Evolutionary conservation across 2,888 invertebrate genomes (phyloP), one percentile per base, ranked within the genome.

Genomic region (Aspidiotus destructor): DNA sequence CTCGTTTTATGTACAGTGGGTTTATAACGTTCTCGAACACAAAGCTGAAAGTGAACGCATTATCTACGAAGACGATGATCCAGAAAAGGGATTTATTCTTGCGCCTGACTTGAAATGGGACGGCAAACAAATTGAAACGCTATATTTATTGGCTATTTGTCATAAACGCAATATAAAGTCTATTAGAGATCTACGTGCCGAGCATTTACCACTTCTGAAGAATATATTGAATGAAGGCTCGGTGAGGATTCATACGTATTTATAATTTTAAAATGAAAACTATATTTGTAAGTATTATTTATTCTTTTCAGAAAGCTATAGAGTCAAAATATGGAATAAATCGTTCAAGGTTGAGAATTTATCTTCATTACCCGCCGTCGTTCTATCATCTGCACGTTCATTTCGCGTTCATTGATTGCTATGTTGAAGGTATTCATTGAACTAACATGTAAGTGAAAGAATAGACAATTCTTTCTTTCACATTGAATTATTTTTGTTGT

Each of bases 21-120:
- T 98, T 0, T 89, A 92, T 77, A 99, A 99, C 77, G 93, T 99
- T 71, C 78, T 99, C 65, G 89, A 93, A 69, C 92, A 93, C 75
- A 92, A 89, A 77, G 85, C 87, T 60, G 99, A 99, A 80, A 80
- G 82, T 2, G 96, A 98, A 40, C 84, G 92, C 72, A 86, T 99
- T 61, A 81, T 95, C 8, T 88, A 85, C 76, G 89, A 92, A 77
- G 90, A 93, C 77, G 74, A 82, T 7, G 86, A 92, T 76, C 84
- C 87, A 1, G 82, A 84, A 58, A 85, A 79, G 71, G 96, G 97
- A 0, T 98, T 97, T 76, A 80, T 98, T 13, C 78, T 99, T 13
- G 75, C 95, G 0, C 95, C 94, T 0, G 99, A 99, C 79, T 80
- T 97, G 69, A 99, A 99, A 78, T 99, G 99, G 98, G 90, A 96